phyloP scores from a whole-genome alignment of 2,888 invertebrate species.

The Caenorhabditis wallacei region DNA sequence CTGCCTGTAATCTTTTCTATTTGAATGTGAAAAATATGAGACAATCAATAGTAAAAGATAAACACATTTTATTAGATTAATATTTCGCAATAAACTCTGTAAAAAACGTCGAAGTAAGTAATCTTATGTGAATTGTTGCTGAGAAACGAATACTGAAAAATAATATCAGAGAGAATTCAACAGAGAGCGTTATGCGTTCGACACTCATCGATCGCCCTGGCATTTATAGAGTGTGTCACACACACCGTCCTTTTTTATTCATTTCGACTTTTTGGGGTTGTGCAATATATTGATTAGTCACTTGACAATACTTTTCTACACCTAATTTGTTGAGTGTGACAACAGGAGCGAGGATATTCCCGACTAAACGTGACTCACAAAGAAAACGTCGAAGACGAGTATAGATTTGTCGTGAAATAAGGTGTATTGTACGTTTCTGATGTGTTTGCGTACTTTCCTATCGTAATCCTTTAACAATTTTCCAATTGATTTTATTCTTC shows the following conservation, averaged over 20 bases:
- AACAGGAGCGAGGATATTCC: neutral
- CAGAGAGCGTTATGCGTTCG: neutral
- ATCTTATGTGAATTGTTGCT: no score
- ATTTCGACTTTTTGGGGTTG: neutral
- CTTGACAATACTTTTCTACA: neutral
- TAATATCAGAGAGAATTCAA: neutral
- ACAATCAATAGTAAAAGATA: neutral
- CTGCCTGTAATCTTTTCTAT: conserved; percentile 35
- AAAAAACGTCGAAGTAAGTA: no score
- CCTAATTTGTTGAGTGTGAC: neutral
- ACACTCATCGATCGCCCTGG: conserved; percentile 12
- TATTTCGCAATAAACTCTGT: no score
- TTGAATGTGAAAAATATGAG: neutral
- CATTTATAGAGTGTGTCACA: neutral
- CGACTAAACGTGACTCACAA: conserved; percentile 9
- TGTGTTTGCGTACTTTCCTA: conserved; percentile 37
- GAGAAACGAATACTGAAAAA: neutral
- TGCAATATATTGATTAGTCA: neutral
- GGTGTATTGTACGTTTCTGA: neutral
- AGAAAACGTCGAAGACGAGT: neutral
- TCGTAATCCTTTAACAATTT: conserved; percentile 20
- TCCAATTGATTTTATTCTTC: neutral
- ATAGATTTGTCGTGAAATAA: conserved; percentile 26
- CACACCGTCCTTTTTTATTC: neutral
- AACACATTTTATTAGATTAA: conserved; percentile 6